Evolutionary conservation across 64 coral and sea anemone genomes (phyloP), one percentile per base, ranked within the genome.

Genomic region (Stichodactyla helianthus): DNA sequence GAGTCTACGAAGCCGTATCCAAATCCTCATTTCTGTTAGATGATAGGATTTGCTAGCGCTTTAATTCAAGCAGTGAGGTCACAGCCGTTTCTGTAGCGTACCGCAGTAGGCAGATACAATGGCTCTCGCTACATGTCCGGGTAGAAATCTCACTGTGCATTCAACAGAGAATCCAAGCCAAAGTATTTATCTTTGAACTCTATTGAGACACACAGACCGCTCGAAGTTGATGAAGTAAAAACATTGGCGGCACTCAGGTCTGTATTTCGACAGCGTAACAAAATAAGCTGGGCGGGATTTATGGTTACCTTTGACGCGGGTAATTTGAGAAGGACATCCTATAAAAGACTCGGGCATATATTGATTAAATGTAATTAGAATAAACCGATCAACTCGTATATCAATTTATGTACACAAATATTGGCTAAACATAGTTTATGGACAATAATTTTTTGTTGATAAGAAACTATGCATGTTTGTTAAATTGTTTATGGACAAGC

Each of bases 11-110:
- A 81, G 35, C 0, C 78, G 35, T 9, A 54, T 81, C 50, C 78
- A 81, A 81, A 81, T 81, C 50, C 78, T 81, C 78, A 81, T 81
- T 14, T 14, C 78, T 13, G 4, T 52, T 12, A n/a, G 22, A 1
- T 14, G 68, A 31, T 74, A n/a, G 68, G 68, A 74, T 74, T 74
- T 74, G 68, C 9, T 31, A n/a, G 68, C 6, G 68, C 25, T 74
- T 74, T 74, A 44, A 44, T 44, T 44, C 68, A 74, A 74, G 25
- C 68, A n/a, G 68, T 27, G 68, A 74, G 68, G 68, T 74, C 68
- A 74, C 25, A 44, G 28, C 28, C 27, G 68, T 31, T 71, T 71
- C 68, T 71, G 68, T 65, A 65, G 62, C 9, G 62, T 7, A 5
- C 62, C 18, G n/a, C 68, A 3, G 26, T 74, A 31, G n/a, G 68